A percentile compares a stretch with the other conserved stretches of the same genome.
These are phyloP conservation scores for Pseudococcus longispinus DNA, from an alignment of 2,888 invertebrate species.

Conservation along the genomic window DNA sequence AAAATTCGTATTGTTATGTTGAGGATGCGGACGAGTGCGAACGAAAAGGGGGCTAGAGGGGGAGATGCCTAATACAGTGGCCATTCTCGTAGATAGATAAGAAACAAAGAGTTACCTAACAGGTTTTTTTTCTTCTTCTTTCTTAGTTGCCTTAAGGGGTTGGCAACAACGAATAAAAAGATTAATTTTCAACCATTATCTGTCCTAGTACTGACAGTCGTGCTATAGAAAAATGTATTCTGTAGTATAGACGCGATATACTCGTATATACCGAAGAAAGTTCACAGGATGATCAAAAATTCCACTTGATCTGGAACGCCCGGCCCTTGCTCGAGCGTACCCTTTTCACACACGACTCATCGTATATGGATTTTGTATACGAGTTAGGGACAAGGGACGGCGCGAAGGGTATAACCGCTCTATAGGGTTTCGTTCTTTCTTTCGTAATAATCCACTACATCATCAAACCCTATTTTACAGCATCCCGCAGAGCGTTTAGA, in stretches of 20 bases:
- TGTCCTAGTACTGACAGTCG: slow-evolving; percentile 14
- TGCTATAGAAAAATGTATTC: neutral
- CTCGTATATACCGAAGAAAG: no score
- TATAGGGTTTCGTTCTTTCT: neutral
- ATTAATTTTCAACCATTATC: slow-evolving; percentile 31
- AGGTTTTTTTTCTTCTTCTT: neutral
- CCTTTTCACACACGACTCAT: neutral
- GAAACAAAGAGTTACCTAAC: slow-evolving; percentile 34
- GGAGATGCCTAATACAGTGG: neutral
- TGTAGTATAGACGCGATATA: neutral
- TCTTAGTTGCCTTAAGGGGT: slow-evolving; percentile 5
- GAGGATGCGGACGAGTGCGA: neutral
- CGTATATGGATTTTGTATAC: neutral
- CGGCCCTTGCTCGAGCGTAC: neutral
- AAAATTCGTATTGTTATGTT: neutral
- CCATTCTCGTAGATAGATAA: slow-evolving; percentile 8
- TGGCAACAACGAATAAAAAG: neutral
- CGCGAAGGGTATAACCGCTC: neutral
- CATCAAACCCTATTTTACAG: neutral
- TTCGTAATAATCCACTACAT: neutral
- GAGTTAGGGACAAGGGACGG: neutral
- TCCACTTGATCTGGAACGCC: neutral
- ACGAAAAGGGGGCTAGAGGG: neutral
- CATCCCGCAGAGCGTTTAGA: slow-evolving; percentile 18
- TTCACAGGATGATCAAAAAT: slow-evolving; percentile 2